A percentile compares a stretch with the other conserved stretches of the same genome.
Evolutionary conservation across 2,888 invertebrate species (phyloP).

Genomic region (Anarsia innoxiella): DNA sequence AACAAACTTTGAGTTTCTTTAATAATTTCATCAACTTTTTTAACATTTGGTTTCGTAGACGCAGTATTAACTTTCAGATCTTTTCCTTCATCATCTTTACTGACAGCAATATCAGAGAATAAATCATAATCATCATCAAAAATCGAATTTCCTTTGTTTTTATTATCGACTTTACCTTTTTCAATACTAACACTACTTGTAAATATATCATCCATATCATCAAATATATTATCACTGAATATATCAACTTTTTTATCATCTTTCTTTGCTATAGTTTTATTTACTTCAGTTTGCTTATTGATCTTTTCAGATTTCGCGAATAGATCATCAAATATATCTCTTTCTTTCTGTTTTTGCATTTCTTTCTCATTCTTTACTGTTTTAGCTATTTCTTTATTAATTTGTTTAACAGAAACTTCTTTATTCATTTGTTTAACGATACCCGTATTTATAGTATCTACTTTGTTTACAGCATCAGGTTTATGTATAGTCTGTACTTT

Average conservation of each 20-base stretch:
- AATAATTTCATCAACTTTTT: conserved; percentile 9
- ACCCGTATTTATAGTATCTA: neutral
- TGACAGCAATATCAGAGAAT: conserved; percentile 27
- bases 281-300: conserved; percentile 17
- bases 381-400: conserved; percentile 4
- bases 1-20: conserved; percentile 31
- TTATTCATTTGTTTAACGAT: conserved; percentile 8
- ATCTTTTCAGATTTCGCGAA: conserved; percentile 42
- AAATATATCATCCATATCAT: conserved; percentile 65
- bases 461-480: conserved; percentile 11
- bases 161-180: conserved; percentile 8
- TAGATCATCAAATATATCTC: conserved; percentile 50
- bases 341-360: conserved; percentile 28
- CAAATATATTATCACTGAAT: conserved; percentile 59
- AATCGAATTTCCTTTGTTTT: conserved; percentile 25
- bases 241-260: conserved; percentile 35
- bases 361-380: conserved; percentile 6
- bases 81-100: conserved; percentile 13
- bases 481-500: conserved; percentile 2
- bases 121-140: conserved; percentile 47
- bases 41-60: conserved; percentile 1
- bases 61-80: neutral
- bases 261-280: conserved; percentile 19
- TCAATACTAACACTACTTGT: conserved; percentile 36
- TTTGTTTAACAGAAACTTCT: conserved; percentile 11